Conservation (phyloP, 2,113 vertebrate genomes). For the Cavia aperea region DNA sequence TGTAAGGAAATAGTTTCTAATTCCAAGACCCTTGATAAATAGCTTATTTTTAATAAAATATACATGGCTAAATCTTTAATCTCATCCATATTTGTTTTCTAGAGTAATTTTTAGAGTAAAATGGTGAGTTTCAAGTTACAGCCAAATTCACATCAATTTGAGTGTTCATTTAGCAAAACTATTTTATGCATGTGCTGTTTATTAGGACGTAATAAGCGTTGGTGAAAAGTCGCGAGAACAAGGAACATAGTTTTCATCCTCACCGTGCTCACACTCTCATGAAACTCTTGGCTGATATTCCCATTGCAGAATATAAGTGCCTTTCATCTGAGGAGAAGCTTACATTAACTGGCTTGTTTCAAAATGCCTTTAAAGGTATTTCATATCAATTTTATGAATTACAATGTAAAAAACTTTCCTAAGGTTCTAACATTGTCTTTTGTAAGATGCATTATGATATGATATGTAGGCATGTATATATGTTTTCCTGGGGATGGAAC, state of each 20-base stretch:
- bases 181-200: not conserved
- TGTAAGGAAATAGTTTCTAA: slow-evolving; percentile 5
- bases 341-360: not conserved
- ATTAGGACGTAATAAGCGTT: not conserved
- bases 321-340: not conserved
- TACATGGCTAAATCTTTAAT: not conserved
- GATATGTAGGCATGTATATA: not conserved
- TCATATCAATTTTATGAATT: not conserved
- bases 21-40: not conserved
- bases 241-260: not conserved
- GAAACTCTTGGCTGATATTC: not conserved
- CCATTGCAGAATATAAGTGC: not conserved
- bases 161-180: not conserved
- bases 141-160: not conserved
- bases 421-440: not conserved
- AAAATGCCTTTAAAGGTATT: not conserved
- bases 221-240: not conserved
- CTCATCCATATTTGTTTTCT: not conserved
- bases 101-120: not conserved
- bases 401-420: not conserved
- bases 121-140: not conserved
- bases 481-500: not conserved
- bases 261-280: not conserved
- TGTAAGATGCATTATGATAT: not conserved
- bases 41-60: slow-evolving; percentile 12